Percentiles rank a stretch among this genome's conserved stretches.
phyloP scores from a whole-genome alignment of 2,113 vertebrate genomes.

The Hiodon alosoides region DNA sequence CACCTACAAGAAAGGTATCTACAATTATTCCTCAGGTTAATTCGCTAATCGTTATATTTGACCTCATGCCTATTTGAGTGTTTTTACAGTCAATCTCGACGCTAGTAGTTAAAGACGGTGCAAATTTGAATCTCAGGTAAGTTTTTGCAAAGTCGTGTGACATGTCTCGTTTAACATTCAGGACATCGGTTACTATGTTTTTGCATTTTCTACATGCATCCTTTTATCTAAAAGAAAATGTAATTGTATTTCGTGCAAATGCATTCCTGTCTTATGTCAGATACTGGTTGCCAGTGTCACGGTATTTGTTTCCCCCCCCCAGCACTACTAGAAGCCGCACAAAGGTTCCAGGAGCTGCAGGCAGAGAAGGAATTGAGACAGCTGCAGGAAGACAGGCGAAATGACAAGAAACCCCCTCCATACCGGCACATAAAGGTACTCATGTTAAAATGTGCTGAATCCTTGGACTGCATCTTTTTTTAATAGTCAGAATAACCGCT shows the following conservation, averaged over 20 bases:
- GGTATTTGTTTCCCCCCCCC: conserved; percentile 19
- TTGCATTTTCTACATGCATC: too few relatives aligned
- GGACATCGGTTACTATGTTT: too few relatives aligned
- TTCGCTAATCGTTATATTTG: background rate
- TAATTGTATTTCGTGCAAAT: background rate
- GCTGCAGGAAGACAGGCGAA: conserved; percentile 90
- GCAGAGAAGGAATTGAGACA: conserved; percentile 90
- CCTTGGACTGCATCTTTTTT: too few relatives aligned
- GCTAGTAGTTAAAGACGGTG: too few relatives aligned
- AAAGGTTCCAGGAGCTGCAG: conserved; percentile 87
- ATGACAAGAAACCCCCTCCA: conserved; percentile 92
- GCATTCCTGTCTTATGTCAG: background rate
- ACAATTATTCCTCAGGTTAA: background rate
- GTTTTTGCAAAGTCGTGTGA: too few relatives aligned
- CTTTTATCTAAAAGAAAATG: background rate
- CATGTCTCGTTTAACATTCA: too few relatives aligned
- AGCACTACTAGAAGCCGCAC: conserved; percentile 93
- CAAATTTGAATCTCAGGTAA: too few relatives aligned
- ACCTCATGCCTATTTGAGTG: too few relatives aligned
- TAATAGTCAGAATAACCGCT: too few relatives aligned
- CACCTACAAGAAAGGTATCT: conserved; percentile 87
- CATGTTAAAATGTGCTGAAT: background rate
- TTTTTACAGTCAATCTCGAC: too few relatives aligned
- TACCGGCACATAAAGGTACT: conserved; percentile 91
- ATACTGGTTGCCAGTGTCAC: background rate